Percentiles rank a stretch among this genome's conserved stretches.
phyloP scores from a whole-genome alignment of 2,888 invertebrate genomes.

The Micoletzkya japonica region DNA sequence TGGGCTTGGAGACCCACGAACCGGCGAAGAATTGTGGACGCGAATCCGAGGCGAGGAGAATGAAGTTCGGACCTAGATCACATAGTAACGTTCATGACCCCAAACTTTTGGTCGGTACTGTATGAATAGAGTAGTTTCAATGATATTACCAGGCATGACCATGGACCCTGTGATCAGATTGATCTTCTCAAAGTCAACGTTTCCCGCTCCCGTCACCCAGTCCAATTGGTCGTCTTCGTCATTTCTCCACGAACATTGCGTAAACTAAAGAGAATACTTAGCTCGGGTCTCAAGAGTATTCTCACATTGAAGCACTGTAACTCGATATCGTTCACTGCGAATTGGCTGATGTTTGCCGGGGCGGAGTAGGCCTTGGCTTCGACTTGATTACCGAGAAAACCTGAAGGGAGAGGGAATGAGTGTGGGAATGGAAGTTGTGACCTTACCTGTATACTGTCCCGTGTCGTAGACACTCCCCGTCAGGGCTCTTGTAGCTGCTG shows the following conservation, averaged over 20 bases:
- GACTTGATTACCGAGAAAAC: conserved; percentile 42
- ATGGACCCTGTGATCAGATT: conserved; percentile 46
- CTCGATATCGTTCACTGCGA: conserved; percentile 39
- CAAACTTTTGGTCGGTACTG: not conserved
- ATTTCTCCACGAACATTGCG: conserved; percentile 47
- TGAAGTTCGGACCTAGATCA: conserved; percentile 38
- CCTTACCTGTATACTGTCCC: conserved; percentile 26
- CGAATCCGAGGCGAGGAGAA: conserved; percentile 48
- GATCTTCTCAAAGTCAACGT: conserved; percentile 41
- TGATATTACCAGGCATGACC: conserved; percentile 38
- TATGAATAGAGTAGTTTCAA: not conserved
- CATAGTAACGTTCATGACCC: not conserved
- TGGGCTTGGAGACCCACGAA: conserved; percentile 43
- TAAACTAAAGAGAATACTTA: conserved; percentile 1
- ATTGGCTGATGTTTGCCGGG: conserved; percentile 33
- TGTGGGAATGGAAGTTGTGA: not conserved
- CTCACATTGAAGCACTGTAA: conserved; percentile 35
- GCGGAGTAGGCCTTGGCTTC: conserved; percentile 46
- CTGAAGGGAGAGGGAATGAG: conserved; percentile 26
- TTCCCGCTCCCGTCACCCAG: conserved; percentile 48
- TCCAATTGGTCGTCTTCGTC: conserved; percentile 45
- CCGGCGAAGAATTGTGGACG: conserved; percentile 42
- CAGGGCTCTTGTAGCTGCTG: no score
- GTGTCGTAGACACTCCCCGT: conserved; percentile 26
- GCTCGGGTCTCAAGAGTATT: not conserved